Evolutionary conservation across 2,113 vertebrate genomes (phyloP).

Genomic region (Phainopepla nitens): DNA sequence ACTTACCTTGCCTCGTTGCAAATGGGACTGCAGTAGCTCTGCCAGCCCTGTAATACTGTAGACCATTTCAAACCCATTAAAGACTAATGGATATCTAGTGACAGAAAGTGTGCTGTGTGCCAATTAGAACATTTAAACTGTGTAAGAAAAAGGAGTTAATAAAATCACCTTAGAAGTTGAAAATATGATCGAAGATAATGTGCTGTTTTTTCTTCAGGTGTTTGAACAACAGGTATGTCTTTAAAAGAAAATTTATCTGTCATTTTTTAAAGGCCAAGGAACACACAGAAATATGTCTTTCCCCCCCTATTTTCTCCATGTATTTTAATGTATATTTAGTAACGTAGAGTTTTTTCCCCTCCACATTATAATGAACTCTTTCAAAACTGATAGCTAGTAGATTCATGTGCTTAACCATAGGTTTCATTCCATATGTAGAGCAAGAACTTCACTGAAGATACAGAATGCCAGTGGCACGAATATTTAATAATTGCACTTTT

Average conservation of each 20-base stretch:
- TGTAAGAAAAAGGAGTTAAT: constrained; percentile 55
- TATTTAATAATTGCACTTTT: constrained; percentile 28
- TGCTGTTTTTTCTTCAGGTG: not conserved
- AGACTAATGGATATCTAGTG: constrained; percentile 28
- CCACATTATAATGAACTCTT: not conserved
- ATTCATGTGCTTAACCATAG: not conserved
- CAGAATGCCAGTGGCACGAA: constrained; percentile 29
- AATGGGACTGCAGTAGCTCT: constrained; percentile 22
- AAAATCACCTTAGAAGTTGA: constrained; percentile 47
- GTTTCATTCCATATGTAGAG: not conserved
- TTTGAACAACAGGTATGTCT: not conserved
- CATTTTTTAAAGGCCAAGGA: not conserved
- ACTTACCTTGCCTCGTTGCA: not conserved
- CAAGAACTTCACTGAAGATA: not conserved
- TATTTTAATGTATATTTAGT: not conserved
- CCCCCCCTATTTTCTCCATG: not conserved
- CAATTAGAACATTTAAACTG: constrained; percentile 58
- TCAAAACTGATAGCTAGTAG: constrained; percentile 4
- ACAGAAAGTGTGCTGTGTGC: not conserved
- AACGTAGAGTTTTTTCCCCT: not conserved
- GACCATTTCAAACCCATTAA: constrained; percentile 33
- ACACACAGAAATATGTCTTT: not conserved
- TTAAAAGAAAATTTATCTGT: not conserved
- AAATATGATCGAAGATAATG: constrained; percentile 23
- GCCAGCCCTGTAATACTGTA: not conserved